Conservation (phyloP, 2,888 invertebrate genomes). For the Anorthoa munda region DNA sequence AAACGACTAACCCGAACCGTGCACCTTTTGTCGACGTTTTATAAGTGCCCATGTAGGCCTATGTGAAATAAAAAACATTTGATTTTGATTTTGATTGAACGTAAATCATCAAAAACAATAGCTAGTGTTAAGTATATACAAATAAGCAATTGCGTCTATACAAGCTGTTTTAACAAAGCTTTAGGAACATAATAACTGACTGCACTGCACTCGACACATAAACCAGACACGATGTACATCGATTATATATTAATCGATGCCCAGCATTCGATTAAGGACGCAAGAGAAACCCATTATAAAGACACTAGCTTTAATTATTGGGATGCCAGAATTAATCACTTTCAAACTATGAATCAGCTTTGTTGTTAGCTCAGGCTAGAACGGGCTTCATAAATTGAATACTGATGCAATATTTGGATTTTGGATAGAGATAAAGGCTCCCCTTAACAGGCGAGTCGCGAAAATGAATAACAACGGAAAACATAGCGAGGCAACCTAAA, state of each 20-base stretch:
- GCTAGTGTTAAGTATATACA: too few species aligned
- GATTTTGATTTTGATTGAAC: too few species aligned
- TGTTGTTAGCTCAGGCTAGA: conserved; percentile 3
- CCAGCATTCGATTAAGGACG: conserved; percentile 23
- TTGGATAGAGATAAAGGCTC: background rate
- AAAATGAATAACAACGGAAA: too few species aligned
- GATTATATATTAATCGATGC: background rate
- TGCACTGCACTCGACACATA: background rate
- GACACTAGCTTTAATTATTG: conserved; percentile 27
- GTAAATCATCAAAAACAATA: too few species aligned
- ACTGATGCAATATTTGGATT: conserved; percentile 16
- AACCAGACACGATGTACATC: background rate
- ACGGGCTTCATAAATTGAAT: background rate
- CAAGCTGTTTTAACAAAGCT: background rate
- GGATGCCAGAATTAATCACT: conserved; percentile 29
- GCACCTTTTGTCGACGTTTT: too few species aligned
- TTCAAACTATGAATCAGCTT: conserved; percentile 13
- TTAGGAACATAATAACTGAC: background rate
- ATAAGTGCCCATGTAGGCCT: too few species aligned
- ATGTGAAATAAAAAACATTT: too few species aligned
- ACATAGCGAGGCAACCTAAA: too few species aligned
- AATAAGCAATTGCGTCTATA: too few species aligned
- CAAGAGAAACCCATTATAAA: conserved; percentile 33
- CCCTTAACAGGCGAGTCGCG: too few species aligned
- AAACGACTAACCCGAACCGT: too few species aligned